Evolutionary conservation across 1,140 invertebrate genomes (phyloP), one percentile per base, ranked within the genome.

Genomic region (Chymomyza costata): DNA sequence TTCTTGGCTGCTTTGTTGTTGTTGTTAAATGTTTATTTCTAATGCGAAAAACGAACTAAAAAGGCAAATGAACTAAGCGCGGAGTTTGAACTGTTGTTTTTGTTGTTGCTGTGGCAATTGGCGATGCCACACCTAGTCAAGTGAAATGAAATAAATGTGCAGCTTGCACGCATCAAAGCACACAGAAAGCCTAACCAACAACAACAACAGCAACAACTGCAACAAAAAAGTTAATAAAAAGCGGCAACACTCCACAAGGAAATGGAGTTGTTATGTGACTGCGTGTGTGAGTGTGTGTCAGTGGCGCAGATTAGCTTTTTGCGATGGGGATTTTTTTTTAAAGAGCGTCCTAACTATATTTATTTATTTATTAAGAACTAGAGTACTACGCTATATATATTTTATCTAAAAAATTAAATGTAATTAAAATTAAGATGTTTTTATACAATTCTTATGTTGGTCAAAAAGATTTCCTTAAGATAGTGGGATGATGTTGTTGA

Each of bases 121-220:
- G 50, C 53, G 50, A 66, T 78, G 71, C 71, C 71, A 78, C 71
- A 78, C 71, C 71, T 78, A 63, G 57, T 65, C 43, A 76, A 71
- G 67, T 71, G 65, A 73, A 71, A 78, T 76, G 73, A 71, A 78
- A 78, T 78, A 80, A 78, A 78, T 80, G 73, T 78, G 73, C 67
- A 80, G 58, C 66, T 78, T 67, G 67, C 73, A 78, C 73, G 67
- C 71, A 63, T 66, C 71, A 14, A 6, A n/a, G 13, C 8, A 3
- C 32, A 34, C 32, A 65, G 52, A 56, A 76, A 64, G 45, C 17
- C 38, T 45, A 38, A 50, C 52, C 18, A 45, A 40, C 53, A 40
- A 34, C 5, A 34, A 34, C 7, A 11, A 5, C 3, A 34, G 3
- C 3, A 34, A 34, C n/a, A 34, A 34, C n/a, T 5, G n/a, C 7